Percentiles rank a stretch among this genome's conserved stretches.
Conservation (phyloP, 2,888 invertebrate species). For the Habroteleia sp. region DNA sequence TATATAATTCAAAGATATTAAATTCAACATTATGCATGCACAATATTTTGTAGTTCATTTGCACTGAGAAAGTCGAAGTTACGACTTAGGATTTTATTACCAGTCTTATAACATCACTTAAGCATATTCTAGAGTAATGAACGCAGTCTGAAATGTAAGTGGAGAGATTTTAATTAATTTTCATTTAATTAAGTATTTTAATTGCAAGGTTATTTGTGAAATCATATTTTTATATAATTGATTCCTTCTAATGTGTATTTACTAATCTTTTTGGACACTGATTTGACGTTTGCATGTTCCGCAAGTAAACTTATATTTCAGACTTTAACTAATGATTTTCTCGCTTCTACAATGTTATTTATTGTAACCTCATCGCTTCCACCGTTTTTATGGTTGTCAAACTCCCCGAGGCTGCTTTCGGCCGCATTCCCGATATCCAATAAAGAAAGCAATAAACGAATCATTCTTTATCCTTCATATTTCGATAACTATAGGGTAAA, state of each 20-base stretch:
- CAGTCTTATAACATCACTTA: too few species aligned
- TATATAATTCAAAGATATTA: background rate
- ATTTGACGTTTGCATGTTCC: slow-evolving; percentile 34
- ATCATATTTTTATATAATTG: too few species aligned
- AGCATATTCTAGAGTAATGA: too few species aligned
- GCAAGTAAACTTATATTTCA: slow-evolving; percentile 33
- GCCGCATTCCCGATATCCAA: slow-evolving; percentile 58
- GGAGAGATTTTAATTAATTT: too few species aligned
- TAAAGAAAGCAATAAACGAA: slow-evolving; percentile 62
- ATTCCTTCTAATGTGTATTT: too few species aligned
- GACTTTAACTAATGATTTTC: slow-evolving; percentile 56
- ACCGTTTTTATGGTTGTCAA: slow-evolving; percentile 58
- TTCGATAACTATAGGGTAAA: slow-evolving; percentile 56
- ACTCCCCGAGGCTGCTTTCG: slow-evolving; percentile 43
- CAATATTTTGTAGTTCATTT: too few species aligned
- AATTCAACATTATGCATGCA: too few species aligned
- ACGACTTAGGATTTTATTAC: too few species aligned
- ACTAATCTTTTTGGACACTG: slow-evolving; percentile 2
- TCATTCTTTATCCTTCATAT: slow-evolving; percentile 54
- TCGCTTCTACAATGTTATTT: slow-evolving; percentile 55
- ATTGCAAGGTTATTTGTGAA: too few species aligned
- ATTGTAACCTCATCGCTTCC: slow-evolving; percentile 44
- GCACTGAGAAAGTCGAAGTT: too few species aligned
- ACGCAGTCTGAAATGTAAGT: too few species aligned
- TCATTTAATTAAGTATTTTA: too few species aligned